Percentiles rank a stretch among this genome's conserved stretches.
These are phyloP conservation scores for Sandelia bainsii DNA, from an alignment of 2,797 vertebrate species.

Conservation along the genomic window DNA sequence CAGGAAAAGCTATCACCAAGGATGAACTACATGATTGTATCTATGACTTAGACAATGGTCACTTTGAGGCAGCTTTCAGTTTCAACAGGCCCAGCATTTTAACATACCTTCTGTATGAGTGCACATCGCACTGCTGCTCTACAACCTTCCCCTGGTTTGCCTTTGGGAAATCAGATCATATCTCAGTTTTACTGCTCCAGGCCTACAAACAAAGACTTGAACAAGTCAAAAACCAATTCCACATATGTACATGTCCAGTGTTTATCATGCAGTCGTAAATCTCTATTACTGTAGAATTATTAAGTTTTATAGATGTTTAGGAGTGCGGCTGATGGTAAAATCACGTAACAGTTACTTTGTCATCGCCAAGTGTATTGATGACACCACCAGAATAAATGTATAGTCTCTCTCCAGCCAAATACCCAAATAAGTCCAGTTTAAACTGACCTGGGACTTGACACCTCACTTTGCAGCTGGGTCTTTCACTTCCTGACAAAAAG, in stretches of 20 bases:
- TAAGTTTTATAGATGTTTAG: constrained; percentile 10
- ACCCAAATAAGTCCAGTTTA: background rate
- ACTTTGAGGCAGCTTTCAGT: constrained; percentile 38
- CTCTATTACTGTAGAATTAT: background rate
- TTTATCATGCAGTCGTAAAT: constrained; percentile 1
- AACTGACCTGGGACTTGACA: constrained; percentile 28
- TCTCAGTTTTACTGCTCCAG: constrained; percentile 42
- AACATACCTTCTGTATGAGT: constrained; percentile 35
- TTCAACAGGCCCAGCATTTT: constrained; percentile 26
- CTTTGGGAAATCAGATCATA: constrained; percentile 64
- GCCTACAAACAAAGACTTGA: constrained; percentile 29
- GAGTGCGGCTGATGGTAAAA: constrained; percentile 7
- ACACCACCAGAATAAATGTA: background rate
- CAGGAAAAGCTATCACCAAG: constrained; percentile 40
- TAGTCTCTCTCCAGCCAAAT: background rate
- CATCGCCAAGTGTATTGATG: background rate
- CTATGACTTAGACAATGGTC: constrained; percentile 25
- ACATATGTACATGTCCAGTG: constrained; percentile 14
- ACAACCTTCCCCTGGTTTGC: constrained; percentile 29
- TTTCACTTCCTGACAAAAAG: constrained; percentile 50
- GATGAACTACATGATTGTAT: constrained; percentile 49
- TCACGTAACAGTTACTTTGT: background rate
- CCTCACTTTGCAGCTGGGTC: constrained; percentile 40
- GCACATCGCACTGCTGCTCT: constrained; percentile 19
- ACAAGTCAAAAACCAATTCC: constrained; percentile 50